phyloP scores from a whole-genome alignment of 2,113 vertebrate genomes.

The Vombatus ursinus region DNA sequence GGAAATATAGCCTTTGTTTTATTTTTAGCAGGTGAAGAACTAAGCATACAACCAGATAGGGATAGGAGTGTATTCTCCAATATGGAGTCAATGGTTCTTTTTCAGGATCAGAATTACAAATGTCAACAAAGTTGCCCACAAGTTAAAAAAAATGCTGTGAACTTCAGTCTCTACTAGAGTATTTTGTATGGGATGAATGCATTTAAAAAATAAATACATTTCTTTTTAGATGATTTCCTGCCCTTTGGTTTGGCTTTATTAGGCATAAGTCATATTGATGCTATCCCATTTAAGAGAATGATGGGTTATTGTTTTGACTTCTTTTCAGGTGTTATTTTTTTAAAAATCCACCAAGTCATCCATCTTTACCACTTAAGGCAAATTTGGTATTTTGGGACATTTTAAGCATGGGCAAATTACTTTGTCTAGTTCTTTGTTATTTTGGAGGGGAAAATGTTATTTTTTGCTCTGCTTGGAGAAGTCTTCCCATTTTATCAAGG shows the following conservation, averaged over 20 bases:
- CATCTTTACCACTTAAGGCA: slow-evolving; percentile 46
- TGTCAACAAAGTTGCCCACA: slow-evolving; percentile 30
- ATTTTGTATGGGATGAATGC: background rate
- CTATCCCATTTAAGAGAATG: slow-evolving; percentile 17
- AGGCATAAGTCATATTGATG: slow-evolving; percentile 33
- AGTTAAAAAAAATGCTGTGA: background rate
- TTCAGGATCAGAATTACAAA: slow-evolving; percentile 50
- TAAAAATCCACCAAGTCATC: background rate
- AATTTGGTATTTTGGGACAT: slow-evolving; percentile 40
- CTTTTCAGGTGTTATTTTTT: slow-evolving; percentile 45
- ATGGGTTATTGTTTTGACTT: slow-evolving; percentile 44
- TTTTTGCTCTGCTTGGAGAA: slow-evolving; percentile 70
- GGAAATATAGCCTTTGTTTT: background rate
- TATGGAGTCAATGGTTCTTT: slow-evolving; percentile 76
- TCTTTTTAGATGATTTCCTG: background rate
- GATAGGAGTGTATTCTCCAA: slow-evolving; percentile 66
- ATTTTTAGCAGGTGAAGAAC: slow-evolving; percentile 39
- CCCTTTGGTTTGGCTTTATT: slow-evolving; percentile 35
- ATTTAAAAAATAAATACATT: background rate
- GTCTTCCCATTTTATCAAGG: slow-evolving; percentile 15
- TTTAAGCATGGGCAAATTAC: slow-evolving; percentile 49
- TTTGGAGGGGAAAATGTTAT: slow-evolving; percentile 43
- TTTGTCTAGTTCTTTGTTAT: slow-evolving; percentile 56
- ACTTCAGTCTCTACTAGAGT: slow-evolving; percentile 3
- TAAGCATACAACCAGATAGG: background rate